Base-by-base conservation (phyloP, 2,113 vertebrate species). In the Silurus asotus region DNA sequence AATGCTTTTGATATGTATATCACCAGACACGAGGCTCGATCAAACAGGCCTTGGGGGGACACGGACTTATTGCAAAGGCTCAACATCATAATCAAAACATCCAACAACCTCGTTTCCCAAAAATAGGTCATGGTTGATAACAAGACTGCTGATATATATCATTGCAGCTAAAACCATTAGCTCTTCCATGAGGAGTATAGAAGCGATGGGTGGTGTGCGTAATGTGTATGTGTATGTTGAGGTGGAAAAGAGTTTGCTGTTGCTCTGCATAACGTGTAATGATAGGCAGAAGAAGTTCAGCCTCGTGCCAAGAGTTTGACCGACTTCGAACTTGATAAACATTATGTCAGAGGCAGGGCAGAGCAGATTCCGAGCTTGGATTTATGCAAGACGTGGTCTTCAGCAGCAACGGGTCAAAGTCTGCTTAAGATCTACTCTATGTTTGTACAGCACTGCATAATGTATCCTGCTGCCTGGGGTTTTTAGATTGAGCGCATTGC, bases 121-220 rank as follows among this genome's bases (percentile, higher is more conserved):
- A 87, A 87, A 87, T 75, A 84, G 87, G 77, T 78, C 83, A 65
- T 81, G 77, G 77, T 58, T 81, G 82, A 84, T 83, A 75, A 67
- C 58, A 56, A 74, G 85, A 81, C 64, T 74, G 65, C 84, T 69
- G 72, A 74, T 83, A 64, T 83, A 59, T 79, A 9, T 48, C 67
- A 67, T 61, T 84, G 77, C 77, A 81, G n/a, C 48, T n/a, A n/a
- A n/a, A n/a, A 23, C 72, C 28, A 7, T 84, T 79, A 53, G 81
- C 53, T 48, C 81, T 51, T 62, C 58, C 76, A 75, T n/a, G 58
- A 83, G 76, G 61, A 65, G 51, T 79, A 81, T 28, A 37, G 64
- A 49, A 49, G 62, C 20, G 8, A 70, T 4, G 23, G 17, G 7
- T 28, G 14, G 74, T 55, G 51, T 23, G 20, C 23, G 72, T 51